A percentile compares a stretch with the other conserved stretches of the same genome.
Evolutionary conservation across 1,140 invertebrate genomes (phyloP).

Genomic region (Drosophila auraria): DNA sequence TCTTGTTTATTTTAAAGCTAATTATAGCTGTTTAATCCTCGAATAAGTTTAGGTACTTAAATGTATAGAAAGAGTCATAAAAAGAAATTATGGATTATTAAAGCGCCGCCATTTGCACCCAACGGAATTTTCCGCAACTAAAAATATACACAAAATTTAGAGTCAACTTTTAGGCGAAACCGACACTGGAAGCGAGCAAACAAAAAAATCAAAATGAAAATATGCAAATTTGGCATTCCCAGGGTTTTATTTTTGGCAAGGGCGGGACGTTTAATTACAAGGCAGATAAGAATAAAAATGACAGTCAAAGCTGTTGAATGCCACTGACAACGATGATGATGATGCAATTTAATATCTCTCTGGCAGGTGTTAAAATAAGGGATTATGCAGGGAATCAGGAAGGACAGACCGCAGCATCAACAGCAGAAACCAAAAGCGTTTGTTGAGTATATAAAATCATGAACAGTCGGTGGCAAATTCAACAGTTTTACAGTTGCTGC

Average conservation of each 20-base stretch:
- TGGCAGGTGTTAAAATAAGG: conserved; percentile 74
- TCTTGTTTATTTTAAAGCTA: no score
- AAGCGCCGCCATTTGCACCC: background rate
- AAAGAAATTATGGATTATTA: background rate
- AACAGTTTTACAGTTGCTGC: conserved; percentile 73
- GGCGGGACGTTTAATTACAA: conserved; percentile 43
- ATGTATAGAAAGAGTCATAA: background rate
- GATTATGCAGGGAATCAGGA: conserved; percentile 61
- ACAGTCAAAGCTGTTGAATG: conserved; percentile 44
- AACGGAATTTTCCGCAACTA: conserved; percentile 22
- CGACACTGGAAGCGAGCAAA: background rate
- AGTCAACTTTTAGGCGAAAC: conserved; percentile 25
- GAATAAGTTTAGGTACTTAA: no score
- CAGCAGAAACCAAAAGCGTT: conserved; percentile 21
- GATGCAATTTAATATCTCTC: conserved; percentile 60
- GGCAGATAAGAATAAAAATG: conserved; percentile 39
- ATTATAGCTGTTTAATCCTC: no score
- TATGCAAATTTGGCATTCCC: conserved; percentile 59
- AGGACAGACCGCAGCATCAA: conserved; percentile 26
- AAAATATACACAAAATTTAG: background rate
- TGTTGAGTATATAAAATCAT: conserved; percentile 56
- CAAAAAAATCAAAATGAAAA: conserved; percentile 35
- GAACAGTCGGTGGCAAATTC: conserved; percentile 8
- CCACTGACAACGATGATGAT: conserved; percentile 39
- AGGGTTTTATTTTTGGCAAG: conserved; percentile 61